Base-by-base conservation (phyloP, 2,888 invertebrate genomes). In the Campopleginae sp. region DNA sequence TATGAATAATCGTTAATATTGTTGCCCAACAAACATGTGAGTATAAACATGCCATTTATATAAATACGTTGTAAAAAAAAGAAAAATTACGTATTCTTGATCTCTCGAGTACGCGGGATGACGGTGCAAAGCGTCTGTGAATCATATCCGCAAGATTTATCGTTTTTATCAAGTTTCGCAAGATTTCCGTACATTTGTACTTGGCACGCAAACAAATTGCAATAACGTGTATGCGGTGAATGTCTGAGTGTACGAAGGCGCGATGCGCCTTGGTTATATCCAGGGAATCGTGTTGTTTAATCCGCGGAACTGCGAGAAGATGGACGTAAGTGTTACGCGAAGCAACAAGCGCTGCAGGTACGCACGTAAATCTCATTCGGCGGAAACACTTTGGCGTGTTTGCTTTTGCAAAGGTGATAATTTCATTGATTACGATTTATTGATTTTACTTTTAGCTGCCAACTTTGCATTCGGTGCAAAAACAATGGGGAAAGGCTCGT, bases 241-340 rank as follows among this genome's bases (percentile, higher is more conserved):
- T 70, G 44, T 66, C 17, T 51, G 19, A 19, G 65, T 42, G 17
- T 46, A 23, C 33, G 14, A 23, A 44, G 33, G 54, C 61, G 75
- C 14, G 42, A 46, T 44, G n/a, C 33, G n/a, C 33, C 8, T 27
- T 70, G 65, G 54, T 68, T 63, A 44, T 5, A 31, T 19, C 6
- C 54, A 10, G 10, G 23, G 19, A 74, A 78, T 77, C 77, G 65
- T 54, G 31, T 31, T n/a, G 48, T 71, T 54, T 71, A 48, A 31
- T 23, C 17, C 27, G 27, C 38, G n/a, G n/a, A n/a, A 72, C 58
- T n/a, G 10, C 8, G 38, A 23, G 44, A 27, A 51, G 65, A n/a
- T 80, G 54, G 54, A 54, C 65, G 48, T n/a, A 84, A 84, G 72
- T 84, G 68, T 84, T 80, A 80, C 84, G 77, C 84, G 77, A 84